Evolutionary conservation across 2,113 vertebrate species (phyloP), one percentile per base, ranked within the genome.

Genomic region (Cochlearius cochlearius): DNA sequence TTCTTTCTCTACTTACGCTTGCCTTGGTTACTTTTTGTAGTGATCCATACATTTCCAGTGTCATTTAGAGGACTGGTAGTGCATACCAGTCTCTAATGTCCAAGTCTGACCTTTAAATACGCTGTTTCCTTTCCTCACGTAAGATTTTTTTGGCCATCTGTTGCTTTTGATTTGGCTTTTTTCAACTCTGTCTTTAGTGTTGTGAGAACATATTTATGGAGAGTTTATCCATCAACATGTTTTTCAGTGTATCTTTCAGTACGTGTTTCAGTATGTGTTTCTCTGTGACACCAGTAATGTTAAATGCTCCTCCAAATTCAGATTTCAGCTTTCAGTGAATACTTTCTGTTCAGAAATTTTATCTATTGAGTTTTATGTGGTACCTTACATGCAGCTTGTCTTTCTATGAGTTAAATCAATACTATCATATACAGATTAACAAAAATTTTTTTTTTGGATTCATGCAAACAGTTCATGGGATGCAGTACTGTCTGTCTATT

Each of bases 91-190:
- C 19, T 73, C 36, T 78, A 39, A 68, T 60, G 56, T 79, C 52
- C 12, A 82, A 52, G 30, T 72, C 66, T 68, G 71, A 79, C 34
- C 12, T 94, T 58, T 92, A 67, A 88, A 45, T 76, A 39, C 80
- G 53, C 23, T 68, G 9, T 56, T 93, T 95, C 74, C 32, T 91
- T 77, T 82, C 20, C 53, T 93, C 71, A 88, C 11, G 2, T 87
- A 90, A 93, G 69, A 63, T 75, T 87, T 38, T 96, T 96, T 96
- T 91, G 68, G 32, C 92, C 88, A 95, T 93, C 90, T 96, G 73
- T 93, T 95, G 32, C 73, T 90, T 95, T 93, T 93, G 74, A 79
- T 93, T 90, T 93, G 58, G 49, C 21, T 92, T 75, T 93, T 95
- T 72, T 75, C 58, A 76, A 49, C 34, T 72, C 71, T 64, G n/a